These are phyloP conservation scores for Mimachlamys varia DNA, from an alignment of 2,888 invertebrate genomes.

Conservation along the genomic window DNA sequence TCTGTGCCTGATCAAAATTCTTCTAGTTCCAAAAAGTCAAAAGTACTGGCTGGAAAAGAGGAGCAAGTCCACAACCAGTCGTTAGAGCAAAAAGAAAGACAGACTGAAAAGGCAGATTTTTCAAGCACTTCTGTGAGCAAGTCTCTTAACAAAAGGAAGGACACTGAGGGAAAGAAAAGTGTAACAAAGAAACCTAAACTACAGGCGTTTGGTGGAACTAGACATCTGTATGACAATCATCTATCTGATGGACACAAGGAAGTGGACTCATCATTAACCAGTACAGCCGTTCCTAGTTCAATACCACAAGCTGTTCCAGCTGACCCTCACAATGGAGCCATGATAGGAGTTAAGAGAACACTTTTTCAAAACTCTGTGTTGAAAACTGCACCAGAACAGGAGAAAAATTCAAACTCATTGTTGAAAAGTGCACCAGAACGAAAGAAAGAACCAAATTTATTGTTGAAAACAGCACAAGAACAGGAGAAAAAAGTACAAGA, in stretches of 20 bases:
- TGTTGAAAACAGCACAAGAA: background rate
- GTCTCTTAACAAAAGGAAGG: slow-evolving; percentile 17
- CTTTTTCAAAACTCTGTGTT: background rate
- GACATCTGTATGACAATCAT: slow-evolving; percentile 20
- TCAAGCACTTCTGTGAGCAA: background rate
- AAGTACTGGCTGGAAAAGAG: background rate
- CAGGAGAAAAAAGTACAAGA: background rate
- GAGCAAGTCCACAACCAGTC: background rate
- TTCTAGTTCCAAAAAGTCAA: background rate
- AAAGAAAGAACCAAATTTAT: no score
- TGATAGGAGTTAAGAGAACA: background rate
- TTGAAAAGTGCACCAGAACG: background rate
- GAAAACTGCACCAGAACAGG: background rate
- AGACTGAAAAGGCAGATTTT: background rate
- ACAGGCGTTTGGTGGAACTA: slow-evolving; percentile 47
- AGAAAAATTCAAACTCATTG: background rate
- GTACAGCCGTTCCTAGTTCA: background rate
- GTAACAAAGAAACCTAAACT: slow-evolving; percentile 47
- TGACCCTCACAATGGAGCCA: background rate
- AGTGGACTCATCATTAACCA: background rate
- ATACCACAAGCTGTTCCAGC: background rate
- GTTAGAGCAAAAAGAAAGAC: background rate
- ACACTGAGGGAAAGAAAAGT: slow-evolving; percentile 36
- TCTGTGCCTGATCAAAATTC: background rate
- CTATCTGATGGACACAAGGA: background rate